Evolutionary conservation across 2,113 vertebrate species (phyloP), one percentile per base, ranked within the genome.

Genomic region (Columbina picui): DNA sequence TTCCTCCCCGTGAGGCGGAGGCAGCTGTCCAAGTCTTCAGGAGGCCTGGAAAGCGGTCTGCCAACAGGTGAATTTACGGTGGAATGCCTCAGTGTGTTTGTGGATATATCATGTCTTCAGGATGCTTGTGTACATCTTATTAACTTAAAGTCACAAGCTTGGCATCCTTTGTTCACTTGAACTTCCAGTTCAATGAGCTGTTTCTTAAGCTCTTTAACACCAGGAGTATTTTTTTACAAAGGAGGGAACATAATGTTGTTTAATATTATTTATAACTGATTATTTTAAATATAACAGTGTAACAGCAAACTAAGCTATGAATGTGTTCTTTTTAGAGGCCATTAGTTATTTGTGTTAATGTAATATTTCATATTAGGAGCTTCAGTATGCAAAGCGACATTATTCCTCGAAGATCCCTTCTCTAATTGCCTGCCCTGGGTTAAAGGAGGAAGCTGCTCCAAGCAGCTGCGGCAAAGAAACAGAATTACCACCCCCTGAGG

Each of bases 321-420:
- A 34, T 16, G 16, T 80, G 7, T 57, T 74, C 9, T 32, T 84
- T 91, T 45, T 67, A 81, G 56, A 53, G 36, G 80, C 29, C 7
- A 4, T 34, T 8, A 34, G 16, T 95, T 81, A 70, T 38, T 78
- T 67, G 7, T 68, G 18, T 71, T 71, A 47, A 81, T 79, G 23
- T 43, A 68, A 13, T 57, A 55, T 93, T 93, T 94, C 49, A 0
- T 39, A 71, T 64, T 83, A 98, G 98, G 98, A 98, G 69, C 86
- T 98, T 57, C 97, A 98, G 84, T 97, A 87, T 70, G 93, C 96
- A 23, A 91, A 97, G 78, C 97, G 81, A 90, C 91, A 97, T 14
- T 67, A 61, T 67, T 55, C 60, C 57, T 97, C 94, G 55, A 95
- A 71, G 60, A 29, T 79, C 12, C 30, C 71, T 13, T 36, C 79